Percentiles rank a stretch among this genome's conserved stretches.
Evolutionary conservation across 1,140 invertebrate species (phyloP).

Genomic region (Philotrypesis tridentata): DNA sequence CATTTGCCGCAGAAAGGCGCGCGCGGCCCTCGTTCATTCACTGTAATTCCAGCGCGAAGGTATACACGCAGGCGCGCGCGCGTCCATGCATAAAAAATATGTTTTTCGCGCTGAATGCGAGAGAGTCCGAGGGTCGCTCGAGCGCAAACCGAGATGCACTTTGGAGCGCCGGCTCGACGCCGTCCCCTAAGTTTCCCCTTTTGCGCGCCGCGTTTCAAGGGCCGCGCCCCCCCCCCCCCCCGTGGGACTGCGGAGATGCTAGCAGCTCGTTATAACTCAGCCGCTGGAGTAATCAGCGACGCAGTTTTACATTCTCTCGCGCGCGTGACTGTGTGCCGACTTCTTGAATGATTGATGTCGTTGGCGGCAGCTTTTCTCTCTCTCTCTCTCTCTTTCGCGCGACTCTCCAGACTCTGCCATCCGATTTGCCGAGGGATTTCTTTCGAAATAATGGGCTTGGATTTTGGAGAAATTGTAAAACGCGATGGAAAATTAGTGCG

Average conservation of each 20-base stretch:
- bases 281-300: not conserved
- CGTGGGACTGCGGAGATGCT: not conserved
- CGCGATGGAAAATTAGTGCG: too few relatives aligned
- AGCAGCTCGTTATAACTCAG: not conserved
- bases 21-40: slow-evolving; percentile 29
- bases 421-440: not conserved
- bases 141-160: not conserved
- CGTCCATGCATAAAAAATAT: not conserved
- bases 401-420: not conserved
- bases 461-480: too few relatives aligned
- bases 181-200: too few relatives aligned
- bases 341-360: not conserved
- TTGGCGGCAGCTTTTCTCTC: not conserved
- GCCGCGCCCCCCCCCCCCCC: not conserved
- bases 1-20: too few relatives aligned
- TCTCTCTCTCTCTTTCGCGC: too few relatives aligned
- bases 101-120: not conserved
- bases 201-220: not conserved
- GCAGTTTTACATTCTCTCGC: not conserved
- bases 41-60: slow-evolving; percentile 16
- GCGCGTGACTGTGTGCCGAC: not conserved
- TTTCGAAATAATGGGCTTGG: not conserved
- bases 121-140: not conserved
- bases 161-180: too few relatives aligned
- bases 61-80: too few relatives aligned